These are phyloP conservation scores for Polia nebulosa DNA, from an alignment of 2,888 invertebrate genomes.

Conservation along the genomic window DNA sequence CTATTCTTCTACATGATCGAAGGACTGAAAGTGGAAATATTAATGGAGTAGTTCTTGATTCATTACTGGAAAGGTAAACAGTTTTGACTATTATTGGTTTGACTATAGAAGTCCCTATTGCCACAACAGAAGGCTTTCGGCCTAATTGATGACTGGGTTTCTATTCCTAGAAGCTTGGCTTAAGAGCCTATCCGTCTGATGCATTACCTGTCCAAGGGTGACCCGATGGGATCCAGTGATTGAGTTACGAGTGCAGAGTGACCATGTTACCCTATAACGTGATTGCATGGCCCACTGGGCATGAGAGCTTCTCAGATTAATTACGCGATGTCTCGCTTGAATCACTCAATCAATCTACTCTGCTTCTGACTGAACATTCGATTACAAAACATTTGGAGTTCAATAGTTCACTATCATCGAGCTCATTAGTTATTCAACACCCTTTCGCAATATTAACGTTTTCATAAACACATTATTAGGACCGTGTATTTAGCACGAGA, in stretches of 20 bases:
- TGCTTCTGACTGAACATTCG: not conserved
- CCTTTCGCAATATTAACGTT: slow-evolving; percentile 18
- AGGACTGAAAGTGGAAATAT: not conserved
- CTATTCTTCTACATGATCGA: not conserved
- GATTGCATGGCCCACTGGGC: slow-evolving; percentile 19
- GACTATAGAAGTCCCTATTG: not conserved
- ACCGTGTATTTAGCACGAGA: slow-evolving; percentile 12
- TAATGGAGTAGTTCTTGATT: not conserved
- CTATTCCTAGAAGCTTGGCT: not conserved
- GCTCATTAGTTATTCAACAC: slow-evolving; percentile 16
- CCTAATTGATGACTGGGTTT: too few species aligned
- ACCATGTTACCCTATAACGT: slow-evolving; percentile 17
- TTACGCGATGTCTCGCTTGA: slow-evolving; percentile 37
- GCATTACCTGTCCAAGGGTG: slow-evolving; percentile 26
- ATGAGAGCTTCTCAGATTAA: slow-evolving; percentile 50
- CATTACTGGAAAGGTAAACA: not conserved
- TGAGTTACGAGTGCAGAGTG: slow-evolving; percentile 37
- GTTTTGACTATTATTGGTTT: not conserved
- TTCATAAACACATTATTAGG: slow-evolving; percentile 29
- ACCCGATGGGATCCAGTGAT: slow-evolving; percentile 15
- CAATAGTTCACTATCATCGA: not conserved
- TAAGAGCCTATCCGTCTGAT: slow-evolving; percentile 21
- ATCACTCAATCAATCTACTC: slow-evolving; percentile 40
- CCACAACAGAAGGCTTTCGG: not conserved
- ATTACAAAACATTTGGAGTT: not conserved